Conservation (phyloP, 2,113 vertebrate genomes). For the Lagopus muta region DNA sequence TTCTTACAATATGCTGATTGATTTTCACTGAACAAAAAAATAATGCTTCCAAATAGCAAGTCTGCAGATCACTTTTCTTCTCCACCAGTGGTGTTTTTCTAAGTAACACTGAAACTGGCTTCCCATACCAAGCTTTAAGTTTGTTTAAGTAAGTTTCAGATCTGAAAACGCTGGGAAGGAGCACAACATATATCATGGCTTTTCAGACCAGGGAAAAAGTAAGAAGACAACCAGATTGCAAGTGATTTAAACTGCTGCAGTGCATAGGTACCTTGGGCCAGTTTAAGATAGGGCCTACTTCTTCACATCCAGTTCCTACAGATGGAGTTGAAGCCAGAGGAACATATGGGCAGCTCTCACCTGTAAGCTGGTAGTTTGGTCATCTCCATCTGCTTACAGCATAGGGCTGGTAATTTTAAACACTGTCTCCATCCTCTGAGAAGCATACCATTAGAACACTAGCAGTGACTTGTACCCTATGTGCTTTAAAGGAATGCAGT, state of each 20-base stretch:
- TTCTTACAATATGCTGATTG: background rate
- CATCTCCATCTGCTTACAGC: background rate
- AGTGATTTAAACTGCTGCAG: background rate
- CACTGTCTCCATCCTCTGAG: background rate
- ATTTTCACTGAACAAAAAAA: background rate
- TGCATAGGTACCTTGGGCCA: background rate
- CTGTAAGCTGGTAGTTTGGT: background rate
- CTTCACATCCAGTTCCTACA: background rate
- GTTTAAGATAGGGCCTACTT: background rate
- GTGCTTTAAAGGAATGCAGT: background rate
- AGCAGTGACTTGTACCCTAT: background rate
- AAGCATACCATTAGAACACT: rapidly evolving
- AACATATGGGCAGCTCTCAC: rapidly evolving
- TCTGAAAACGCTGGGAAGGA: background rate
- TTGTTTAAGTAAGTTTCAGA: background rate
- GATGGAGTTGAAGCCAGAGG: background rate
- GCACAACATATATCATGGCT: rapidly evolving
- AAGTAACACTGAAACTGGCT: background rate
- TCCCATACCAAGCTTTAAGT: background rate
- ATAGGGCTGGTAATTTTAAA: background rate
- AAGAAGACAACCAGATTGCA: background rate
- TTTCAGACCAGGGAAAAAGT: background rate
- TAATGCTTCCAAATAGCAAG: background rate
- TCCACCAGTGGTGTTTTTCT: rapidly evolving
- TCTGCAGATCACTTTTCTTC: background rate